These are phyloP conservation scores for Digitonthophagus gazella DNA, from an alignment of 2,888 invertebrate genomes.

Conservation along the genomic window DNA sequence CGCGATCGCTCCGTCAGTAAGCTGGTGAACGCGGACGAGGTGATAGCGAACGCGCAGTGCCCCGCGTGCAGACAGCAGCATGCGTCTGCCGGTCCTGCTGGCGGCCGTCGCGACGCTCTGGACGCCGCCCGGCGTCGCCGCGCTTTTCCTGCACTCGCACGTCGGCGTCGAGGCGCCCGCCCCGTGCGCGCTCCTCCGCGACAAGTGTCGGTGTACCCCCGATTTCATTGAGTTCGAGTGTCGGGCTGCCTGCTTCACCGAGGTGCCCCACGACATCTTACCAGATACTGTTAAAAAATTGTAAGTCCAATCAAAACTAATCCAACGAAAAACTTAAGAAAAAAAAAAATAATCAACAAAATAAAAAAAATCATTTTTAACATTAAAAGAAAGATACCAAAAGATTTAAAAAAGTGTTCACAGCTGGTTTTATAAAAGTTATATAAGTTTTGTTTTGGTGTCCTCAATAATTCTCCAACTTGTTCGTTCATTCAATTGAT, in stretches of 20 bases:
- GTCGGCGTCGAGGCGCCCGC: too few species aligned
- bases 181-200: constrained; percentile 14
- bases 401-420: too few species aligned
- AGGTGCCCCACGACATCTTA: constrained; percentile 38
- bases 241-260: constrained; percentile 41
- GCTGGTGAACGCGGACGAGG: constrained; percentile 39
- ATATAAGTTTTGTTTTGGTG: too few species aligned
- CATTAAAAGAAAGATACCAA: too few species aligned
- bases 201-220: constrained; percentile 25
- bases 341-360: too few species aligned
- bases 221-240: constrained; percentile 37
- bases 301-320: too few species aligned
- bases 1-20: constrained; percentile 35
- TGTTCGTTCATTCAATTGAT: too few species aligned
- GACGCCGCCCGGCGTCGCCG: constrained; percentile 30
- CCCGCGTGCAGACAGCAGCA: constrained; percentile 38
- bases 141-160: constrained; percentile 19
- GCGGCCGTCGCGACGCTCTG: constrained; percentile 39
- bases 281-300: constrained; percentile 41
- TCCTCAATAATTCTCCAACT: too few species aligned
- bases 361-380: too few species aligned
- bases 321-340: too few species aligned
- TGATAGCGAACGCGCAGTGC: constrained; percentile 34
- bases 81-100: constrained; percentile 42
- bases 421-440: too few species aligned